These are phyloP conservation scores for Pseudoatta argentina DNA, from an alignment of 1,140 invertebrate genomes.

Conservation along the genomic window DNA sequence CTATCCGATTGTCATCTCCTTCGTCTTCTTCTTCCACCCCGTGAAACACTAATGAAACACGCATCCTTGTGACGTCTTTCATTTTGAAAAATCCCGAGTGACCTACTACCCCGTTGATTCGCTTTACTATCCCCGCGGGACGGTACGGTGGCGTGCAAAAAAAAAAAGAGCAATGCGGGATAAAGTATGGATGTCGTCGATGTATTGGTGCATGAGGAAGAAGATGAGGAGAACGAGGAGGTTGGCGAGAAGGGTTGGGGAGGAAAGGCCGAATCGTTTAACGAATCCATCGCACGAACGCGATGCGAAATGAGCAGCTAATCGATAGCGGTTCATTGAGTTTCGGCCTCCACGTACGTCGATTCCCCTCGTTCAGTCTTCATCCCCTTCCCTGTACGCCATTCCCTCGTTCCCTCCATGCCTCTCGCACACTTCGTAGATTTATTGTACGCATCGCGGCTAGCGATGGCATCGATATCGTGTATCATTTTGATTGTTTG, in stretches of 20 bases:
- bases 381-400: conserved; percentile 54
- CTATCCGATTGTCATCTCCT: conserved; percentile 76
- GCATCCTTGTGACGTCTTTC: conserved; percentile 65
- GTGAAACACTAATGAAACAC: conserved; percentile 17
- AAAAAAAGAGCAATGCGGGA: conserved; percentile 65
- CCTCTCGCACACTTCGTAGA: conserved; percentile 59
- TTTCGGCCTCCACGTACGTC: conserved; percentile 77
- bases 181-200: conserved; percentile 4
- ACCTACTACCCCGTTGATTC: conserved; percentile 84
- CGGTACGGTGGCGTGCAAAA: conserved; percentile 57
- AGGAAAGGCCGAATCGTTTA: conserved; percentile 67
- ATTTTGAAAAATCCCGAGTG: conserved; percentile 79
- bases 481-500: conserved; percentile 17
- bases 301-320: conserved; percentile 82
- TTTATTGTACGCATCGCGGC: conserved; percentile 67
- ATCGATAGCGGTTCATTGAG: conserved; percentile 85
- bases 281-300: conserved; percentile 75
- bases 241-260: conserved; percentile 27
- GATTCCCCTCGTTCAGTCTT: conserved; percentile 52
- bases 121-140: conserved; percentile 76
- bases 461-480: conserved; percentile 45
- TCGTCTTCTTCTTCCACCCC: conserved; percentile 12
- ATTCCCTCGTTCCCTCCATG: conserved; percentile 20
- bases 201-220: conserved; percentile 39
- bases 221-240: conserved; percentile 28